Evolutionary conservation across 2,797 vertebrate species (phyloP).

Genomic region (Notolepis coatsorum): DNA sequence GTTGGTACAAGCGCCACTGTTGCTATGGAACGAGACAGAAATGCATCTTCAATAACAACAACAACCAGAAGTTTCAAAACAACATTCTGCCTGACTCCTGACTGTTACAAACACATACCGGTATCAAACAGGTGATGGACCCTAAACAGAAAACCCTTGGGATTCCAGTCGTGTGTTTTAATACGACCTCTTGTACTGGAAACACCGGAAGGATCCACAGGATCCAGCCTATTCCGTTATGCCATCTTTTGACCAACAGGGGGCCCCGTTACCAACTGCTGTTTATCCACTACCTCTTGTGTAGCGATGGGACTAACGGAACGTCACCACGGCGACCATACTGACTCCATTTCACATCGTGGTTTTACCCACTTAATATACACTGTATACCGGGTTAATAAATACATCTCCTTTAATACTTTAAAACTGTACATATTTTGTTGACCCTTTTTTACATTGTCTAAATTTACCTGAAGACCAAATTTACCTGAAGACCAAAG

Average conservation of each 20-base stretch:
- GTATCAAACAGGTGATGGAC: background rate
- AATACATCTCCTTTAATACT: constrained; percentile 67
- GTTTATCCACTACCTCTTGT: background rate
- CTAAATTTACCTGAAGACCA: constrained; percentile 42
- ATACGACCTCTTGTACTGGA: background rate
- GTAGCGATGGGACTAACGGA: background rate
- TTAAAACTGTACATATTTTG: constrained; percentile 66
- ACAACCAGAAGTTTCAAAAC: constrained; percentile 4
- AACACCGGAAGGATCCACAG: background rate
- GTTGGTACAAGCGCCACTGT: constrained; percentile 7
- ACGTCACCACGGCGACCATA: too few species aligned
- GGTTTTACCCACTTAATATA: constrained; percentile 34
- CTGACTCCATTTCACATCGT: constrained; percentile 27
- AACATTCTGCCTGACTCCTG: background rate
- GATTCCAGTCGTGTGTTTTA: too few species aligned
- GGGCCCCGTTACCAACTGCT: constrained; percentile 22
- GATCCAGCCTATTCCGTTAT: background rate
- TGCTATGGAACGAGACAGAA: constrained; percentile 12
- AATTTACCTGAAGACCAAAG: constrained; percentile 34
- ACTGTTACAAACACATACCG: background rate
- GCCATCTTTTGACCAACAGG: constrained; percentile 51
- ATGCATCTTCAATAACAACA: background rate
- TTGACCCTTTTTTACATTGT: constrained; percentile 38
- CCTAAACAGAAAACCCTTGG: background rate
- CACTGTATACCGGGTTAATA: constrained; percentile 58